Evolutionary conservation across 2,888 invertebrate species (phyloP).

Genomic region (Halictus ligatus): DNA sequence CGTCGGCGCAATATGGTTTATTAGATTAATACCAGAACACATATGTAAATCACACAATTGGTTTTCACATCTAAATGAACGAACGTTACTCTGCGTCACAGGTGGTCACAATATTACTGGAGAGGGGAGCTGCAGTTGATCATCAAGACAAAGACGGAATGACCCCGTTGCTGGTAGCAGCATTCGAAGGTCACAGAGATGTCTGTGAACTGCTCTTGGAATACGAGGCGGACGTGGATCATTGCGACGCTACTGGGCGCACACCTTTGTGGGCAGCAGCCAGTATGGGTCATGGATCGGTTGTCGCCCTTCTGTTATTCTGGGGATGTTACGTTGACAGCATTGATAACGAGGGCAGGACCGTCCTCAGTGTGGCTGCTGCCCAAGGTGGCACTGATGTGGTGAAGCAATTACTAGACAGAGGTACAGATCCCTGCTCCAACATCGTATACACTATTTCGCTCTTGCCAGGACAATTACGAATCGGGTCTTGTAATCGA

Average conservation of each 20-base stretch:
- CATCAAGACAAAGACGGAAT: conserved; percentile 94
- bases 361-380: conserved; percentile 93
- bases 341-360: conserved; percentile 97
- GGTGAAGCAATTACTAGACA: conserved; percentile 94
- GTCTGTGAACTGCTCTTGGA: conserved; percentile 96
- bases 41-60: background rate
- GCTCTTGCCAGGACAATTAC: background rate
- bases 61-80: background rate
- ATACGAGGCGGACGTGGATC: conserved; percentile 96
- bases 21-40: background rate
- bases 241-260: conserved; percentile 92
- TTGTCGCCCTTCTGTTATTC: conserved; percentile 94
- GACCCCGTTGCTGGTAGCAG: conserved; percentile 94
- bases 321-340: conserved; percentile 98
- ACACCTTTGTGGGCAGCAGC: conserved; percentile 97
- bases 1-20: background rate
- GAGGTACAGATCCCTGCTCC: conserved; percentile 85
- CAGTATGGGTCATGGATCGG: conserved; percentile 95
- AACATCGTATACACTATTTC: background rate
- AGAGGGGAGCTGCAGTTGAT: conserved; percentile 93
- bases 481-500: background rate
- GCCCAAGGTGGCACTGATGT: conserved; percentile 95
- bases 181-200: conserved; percentile 96
- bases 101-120: conserved; percentile 90
- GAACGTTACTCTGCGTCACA: conserved; percentile 70